Evolutionary conservation across 2,888 invertebrate species (phyloP).

Genomic region (Sphaerophoria rueppellii): DNA sequence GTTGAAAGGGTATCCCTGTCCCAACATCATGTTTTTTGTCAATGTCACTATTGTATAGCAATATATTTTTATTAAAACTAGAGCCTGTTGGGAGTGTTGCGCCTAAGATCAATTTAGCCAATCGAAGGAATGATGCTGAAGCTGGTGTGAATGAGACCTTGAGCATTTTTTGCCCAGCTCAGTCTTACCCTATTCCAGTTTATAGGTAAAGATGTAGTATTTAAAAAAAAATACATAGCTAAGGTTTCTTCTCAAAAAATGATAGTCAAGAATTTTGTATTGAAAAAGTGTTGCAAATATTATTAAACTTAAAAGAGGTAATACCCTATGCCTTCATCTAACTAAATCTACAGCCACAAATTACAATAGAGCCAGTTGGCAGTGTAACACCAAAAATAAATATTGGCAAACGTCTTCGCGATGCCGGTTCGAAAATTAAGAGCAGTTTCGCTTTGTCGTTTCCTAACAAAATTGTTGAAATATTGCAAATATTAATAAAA

Average conservation of each 20-base stretch:
- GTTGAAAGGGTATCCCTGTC: not conserved
- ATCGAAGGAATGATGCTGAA: constrained; percentile 85
- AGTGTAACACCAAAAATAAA: constrained; percentile 86
- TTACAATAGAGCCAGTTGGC: constrained; percentile 82
- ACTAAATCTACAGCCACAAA: not conserved
- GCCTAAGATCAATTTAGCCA: constrained; percentile 84
- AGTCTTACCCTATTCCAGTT: constrained; percentile 86
- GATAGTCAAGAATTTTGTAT: not conserved
- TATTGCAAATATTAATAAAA: too few relatives aligned
- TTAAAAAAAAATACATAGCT: not conserved
- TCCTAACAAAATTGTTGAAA: too few relatives aligned
- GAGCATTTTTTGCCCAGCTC: constrained; percentile 89
- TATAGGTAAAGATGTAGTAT: constrained; percentile 83
- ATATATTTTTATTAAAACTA: constrained; percentile 49
- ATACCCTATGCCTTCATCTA: not conserved
- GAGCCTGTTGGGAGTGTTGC: constrained; percentile 85
- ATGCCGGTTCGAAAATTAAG: constrained; percentile 83
- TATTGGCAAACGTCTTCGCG: constrained; percentile 85
- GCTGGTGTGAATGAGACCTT: constrained; percentile 82
- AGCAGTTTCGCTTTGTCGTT: constrained; percentile 85
- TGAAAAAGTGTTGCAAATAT: too few relatives aligned
- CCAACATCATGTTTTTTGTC: not conserved
- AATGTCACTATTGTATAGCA: not conserved
- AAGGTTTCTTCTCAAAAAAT: too few relatives aligned
- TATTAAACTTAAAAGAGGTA: not conserved